Evolutionary conservation across 2,113 vertebrate species (phyloP), one percentile per base, ranked within the genome.

Genomic region (Phylloscopus whistleri): DNA sequence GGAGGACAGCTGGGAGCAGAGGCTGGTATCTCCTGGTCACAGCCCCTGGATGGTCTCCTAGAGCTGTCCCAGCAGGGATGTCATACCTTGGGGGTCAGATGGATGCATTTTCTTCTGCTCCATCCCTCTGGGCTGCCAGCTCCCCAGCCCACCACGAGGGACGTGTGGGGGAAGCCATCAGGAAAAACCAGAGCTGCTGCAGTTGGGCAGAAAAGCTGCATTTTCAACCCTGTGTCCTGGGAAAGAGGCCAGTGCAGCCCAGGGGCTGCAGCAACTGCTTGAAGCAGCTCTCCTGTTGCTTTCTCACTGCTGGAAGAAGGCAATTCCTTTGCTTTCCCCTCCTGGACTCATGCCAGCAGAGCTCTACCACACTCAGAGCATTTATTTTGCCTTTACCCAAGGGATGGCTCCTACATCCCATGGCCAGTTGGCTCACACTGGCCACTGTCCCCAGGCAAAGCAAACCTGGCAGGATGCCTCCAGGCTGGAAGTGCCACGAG

Each of bases 11-110:
- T 22, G 28, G n/a, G 44, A 82, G 62, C 53, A 73, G 52, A 33
- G 37, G 52, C 33, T 15, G 84, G 0, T 22, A 7, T 16, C 24
- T 16, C 55, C 2, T 5, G 11, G 7, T 53, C n/a, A 1, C 0
- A n/a, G 2, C 8, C 39, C 59, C 16, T 2, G 28, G 31, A 27
- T 12, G 23, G 18, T 56, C 31, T 49, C 55, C 69, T 11, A 44
- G 2, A 31, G 39, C 43, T 35, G 8, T 55, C 62, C 48, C 70
- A 72, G 21, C 19, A 55, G 31, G 33, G 21, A 44, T 60, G 12
- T 3, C 1, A 8, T 10, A 16, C 16, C 20, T 20, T 3, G 0
- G 14, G 26, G 10, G 2, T 2, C 7, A 17, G 24, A 81, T 6
- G 15, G 46, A 9, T 37, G 41, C 31, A 31, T 5, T 66, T 69